phyloP scores from a whole-genome alignment of 2,113 vertebrate species.

The Saguinus imperator region DNA sequence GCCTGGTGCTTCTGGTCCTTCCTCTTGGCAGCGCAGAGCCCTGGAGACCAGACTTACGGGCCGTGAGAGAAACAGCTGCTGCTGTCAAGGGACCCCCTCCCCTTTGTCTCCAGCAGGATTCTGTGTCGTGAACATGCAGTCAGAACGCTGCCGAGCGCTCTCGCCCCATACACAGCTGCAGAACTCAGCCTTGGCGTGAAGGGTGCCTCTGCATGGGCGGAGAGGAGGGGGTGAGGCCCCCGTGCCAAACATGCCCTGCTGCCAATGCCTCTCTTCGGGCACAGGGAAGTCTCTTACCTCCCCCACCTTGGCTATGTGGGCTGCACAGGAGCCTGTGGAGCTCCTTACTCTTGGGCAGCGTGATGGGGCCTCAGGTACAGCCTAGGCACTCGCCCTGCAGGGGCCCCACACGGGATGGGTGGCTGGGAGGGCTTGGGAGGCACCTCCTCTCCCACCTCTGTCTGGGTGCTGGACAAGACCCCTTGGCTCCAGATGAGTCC shows the following conservation, averaged over 20 bases:
- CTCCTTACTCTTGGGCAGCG: not conserved
- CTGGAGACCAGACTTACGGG: constrained; percentile 16
- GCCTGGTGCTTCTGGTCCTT: not conserved
- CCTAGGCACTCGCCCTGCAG: rapidly evolving
- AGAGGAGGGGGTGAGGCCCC: too few relatives aligned
- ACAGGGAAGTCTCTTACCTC: not conserved
- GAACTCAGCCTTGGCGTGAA: not conserved
- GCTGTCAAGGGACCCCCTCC: not conserved
- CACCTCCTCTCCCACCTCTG: rapidly evolving
- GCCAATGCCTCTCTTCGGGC: rapidly evolving
- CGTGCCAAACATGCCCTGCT: not conserved
- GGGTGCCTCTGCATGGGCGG: not conserved
- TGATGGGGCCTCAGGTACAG: rapidly evolving
- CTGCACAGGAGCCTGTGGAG: too few relatives aligned
- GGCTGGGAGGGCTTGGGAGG: not conserved
- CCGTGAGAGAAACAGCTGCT: not conserved
- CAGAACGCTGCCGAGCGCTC: not conserved
- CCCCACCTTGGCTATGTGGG: not conserved
- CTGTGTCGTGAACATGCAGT: not conserved
- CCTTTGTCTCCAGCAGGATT: constrained; percentile 2
- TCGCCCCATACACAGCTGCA: not conserved
- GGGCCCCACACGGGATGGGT: rapidly evolving
- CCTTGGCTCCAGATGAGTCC: rapidly evolving
- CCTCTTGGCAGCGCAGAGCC: not conserved
- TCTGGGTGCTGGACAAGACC: too few relatives aligned